Evolutionary conservation across 1,140 invertebrate genomes (phyloP).

Genomic region (Pinna nobilis): DNA sequence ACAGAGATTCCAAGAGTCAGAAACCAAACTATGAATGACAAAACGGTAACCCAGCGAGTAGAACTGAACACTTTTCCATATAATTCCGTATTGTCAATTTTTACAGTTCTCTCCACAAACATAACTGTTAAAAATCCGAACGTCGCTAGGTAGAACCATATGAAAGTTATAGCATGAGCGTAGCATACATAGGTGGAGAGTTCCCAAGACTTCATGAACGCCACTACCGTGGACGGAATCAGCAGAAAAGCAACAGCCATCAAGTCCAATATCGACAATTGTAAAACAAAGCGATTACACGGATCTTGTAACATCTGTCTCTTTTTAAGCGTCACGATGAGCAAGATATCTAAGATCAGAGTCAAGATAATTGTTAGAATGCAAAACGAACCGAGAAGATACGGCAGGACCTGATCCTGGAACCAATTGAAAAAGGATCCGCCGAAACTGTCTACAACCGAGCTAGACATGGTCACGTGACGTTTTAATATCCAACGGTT

Average conservation of each 20-base stretch:
- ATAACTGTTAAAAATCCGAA: constrained; percentile 30
- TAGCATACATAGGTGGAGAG: constrained; percentile 25
- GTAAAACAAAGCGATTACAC: constrained; percentile 29
- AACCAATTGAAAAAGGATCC: constrained; percentile 42
- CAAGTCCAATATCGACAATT: constrained; percentile 30
- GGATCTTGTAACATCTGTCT: constrained; percentile 20
- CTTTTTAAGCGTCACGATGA: constrained; percentile 31
- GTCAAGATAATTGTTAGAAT: constrained; percentile 20
- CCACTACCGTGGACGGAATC: constrained; percentile 26
- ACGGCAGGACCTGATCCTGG: constrained; percentile 33
- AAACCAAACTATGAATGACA: constrained; percentile 12
- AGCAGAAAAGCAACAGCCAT: constrained; percentile 22
- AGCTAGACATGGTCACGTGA: constrained; percentile 14
- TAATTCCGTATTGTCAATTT: constrained; percentile 23
- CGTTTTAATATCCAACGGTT: too few relatives aligned
- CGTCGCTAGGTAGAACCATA: constrained; percentile 24
- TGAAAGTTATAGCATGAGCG: constrained; percentile 13
- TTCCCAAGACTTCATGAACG: constrained; percentile 31
- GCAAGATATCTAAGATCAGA: constrained; percentile 13
- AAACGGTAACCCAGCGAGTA: not conserved
- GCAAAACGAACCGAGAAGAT: constrained; percentile 20
- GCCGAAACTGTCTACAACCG: constrained; percentile 20
- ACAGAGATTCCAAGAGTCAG: not conserved
- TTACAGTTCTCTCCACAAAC: constrained; percentile 32
- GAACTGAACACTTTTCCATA: constrained; percentile 19